Conservation (phyloP, 1,140 invertebrate species). For the Limonius californicus region DNA sequence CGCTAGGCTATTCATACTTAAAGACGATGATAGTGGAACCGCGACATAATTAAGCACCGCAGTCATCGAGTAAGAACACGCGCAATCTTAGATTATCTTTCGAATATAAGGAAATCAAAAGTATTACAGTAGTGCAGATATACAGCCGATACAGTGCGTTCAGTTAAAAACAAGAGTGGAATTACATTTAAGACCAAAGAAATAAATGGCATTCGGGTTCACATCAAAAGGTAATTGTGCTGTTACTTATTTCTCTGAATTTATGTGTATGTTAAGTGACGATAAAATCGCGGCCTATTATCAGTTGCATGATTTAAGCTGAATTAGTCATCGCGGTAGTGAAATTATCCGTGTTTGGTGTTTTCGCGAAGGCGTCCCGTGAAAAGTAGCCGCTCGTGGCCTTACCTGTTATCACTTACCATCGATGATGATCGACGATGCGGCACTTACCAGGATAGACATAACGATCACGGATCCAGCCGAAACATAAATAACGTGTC, state of each 20-base stretch:
- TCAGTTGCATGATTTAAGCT: neutral
- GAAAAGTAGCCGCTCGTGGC: neutral
- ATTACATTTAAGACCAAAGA: neutral
- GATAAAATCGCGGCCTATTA: neutral
- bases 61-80: slow-evolving; percentile 4
- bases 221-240: neutral
- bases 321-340: slow-evolving; percentile 7
- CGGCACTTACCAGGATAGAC: slow-evolving; percentile 3
- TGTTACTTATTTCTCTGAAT: neutral
- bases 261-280: neutral
- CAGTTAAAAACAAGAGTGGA: too few relatives aligned
- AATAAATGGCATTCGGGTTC: slow-evolving; percentile 23
- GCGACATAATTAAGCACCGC: neutral
- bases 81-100: neutral
- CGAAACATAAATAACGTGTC: slow-evolving; percentile 23
- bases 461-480: slow-evolving; percentile 15
- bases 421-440: slow-evolving; percentile 11
- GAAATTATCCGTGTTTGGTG: neutral
- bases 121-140: too few relatives aligned
- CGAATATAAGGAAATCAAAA: neutral
- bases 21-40: slow-evolving; percentile 9
- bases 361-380: neutral
- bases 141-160: too few relatives aligned
- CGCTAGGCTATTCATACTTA: neutral
- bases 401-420: slow-evolving; percentile 15